Percentiles rank a stretch among this genome's conserved stretches.
Evolutionary conservation across 2,888 invertebrate species (phyloP).

Genomic region (Myathropa florea): DNA sequence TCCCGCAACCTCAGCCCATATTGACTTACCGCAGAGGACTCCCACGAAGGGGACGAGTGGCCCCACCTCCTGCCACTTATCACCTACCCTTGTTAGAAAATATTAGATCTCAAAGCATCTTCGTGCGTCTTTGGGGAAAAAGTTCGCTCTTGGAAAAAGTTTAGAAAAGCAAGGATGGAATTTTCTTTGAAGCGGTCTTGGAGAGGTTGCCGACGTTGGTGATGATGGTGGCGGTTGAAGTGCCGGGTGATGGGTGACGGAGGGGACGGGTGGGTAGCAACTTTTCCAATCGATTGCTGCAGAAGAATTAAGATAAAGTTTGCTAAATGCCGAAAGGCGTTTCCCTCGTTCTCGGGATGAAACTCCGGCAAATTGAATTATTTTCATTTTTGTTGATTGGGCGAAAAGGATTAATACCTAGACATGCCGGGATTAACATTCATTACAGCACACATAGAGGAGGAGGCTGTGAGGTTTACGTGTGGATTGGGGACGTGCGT

Average conservation of each 20-base stretch:
- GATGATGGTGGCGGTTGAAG: neutral
- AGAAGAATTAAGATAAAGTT: constrained; percentile 69
- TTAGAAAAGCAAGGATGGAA: constrained; percentile 56
- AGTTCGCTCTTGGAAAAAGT: constrained; percentile 39
- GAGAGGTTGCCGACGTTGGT: constrained; percentile 1
- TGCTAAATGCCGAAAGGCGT: constrained; percentile 65
- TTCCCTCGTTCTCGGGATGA: constrained; percentile 28
- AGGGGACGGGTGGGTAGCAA: constrained; percentile 20
- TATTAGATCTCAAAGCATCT: constrained; percentile 58
- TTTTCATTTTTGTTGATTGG: constrained; percentile 70
- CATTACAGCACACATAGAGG: constrained; percentile 25
- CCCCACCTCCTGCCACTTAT: constrained; percentile 38
- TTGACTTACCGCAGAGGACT: constrained; percentile 79
- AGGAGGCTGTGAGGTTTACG: neutral
- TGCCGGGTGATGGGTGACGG: neutral
- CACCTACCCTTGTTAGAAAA: constrained; percentile 71
- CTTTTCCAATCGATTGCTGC: constrained; percentile 69
- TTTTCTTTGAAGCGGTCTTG: constrained; percentile 65
- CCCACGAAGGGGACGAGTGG: constrained; percentile 46
- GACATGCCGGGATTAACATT: constrained; percentile 62
- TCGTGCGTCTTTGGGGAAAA: constrained; percentile 28
- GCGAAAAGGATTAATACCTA: constrained; percentile 71
- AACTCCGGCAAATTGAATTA: constrained; percentile 66
- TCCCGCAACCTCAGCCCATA: constrained; percentile 73
- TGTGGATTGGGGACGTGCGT: neutral